phyloP scores from a whole-genome alignment of 2,888 invertebrate species.

The Drosophila prostipennis region DNA sequence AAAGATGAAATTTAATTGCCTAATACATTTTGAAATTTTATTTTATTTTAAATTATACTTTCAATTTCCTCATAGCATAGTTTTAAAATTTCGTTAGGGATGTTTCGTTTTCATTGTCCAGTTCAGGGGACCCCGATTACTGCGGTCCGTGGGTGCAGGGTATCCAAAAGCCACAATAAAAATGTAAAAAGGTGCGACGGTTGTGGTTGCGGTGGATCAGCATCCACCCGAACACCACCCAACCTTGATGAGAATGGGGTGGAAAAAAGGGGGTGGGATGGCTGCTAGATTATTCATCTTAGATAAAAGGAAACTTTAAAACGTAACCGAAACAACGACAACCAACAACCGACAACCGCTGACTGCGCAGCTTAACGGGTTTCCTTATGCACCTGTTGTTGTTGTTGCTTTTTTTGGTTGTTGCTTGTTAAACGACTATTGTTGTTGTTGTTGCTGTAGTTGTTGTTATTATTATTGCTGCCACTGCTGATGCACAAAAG shows the following conservation, averaged over 20 bases:
- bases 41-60: too few species aligned
- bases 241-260: conserved; percentile 8
- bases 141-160: conserved; percentile 4
- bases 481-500: conserved; percentile 54
- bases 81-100: too few species aligned
- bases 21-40: too few species aligned
- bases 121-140: not conserved
- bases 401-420: conserved; percentile 6
- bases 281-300: conserved; percentile 63
- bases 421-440: conserved; percentile 1
- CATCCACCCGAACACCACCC: not conserved
- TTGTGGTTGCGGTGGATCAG: conserved; percentile 25
- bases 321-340: conserved; percentile 37
- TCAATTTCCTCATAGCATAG: too few species aligned
- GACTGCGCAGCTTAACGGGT: conserved; percentile 47
- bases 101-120: not conserved
- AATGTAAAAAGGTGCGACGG: conserved; percentile 64
- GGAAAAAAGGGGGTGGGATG: not conserved
- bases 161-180: conserved; percentile 54
- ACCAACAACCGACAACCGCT: conserved; percentile 41
- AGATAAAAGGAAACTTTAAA: conserved; percentile 57
- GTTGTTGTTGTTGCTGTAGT: not conserved
- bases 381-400: conserved; percentile 35
- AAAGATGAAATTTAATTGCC: too few species aligned
- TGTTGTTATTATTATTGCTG: conserved; percentile 12